Evolutionary conservation across 2,797 vertebrate species (phyloP).

Genomic region (Cyclopterus lumpus): DNA sequence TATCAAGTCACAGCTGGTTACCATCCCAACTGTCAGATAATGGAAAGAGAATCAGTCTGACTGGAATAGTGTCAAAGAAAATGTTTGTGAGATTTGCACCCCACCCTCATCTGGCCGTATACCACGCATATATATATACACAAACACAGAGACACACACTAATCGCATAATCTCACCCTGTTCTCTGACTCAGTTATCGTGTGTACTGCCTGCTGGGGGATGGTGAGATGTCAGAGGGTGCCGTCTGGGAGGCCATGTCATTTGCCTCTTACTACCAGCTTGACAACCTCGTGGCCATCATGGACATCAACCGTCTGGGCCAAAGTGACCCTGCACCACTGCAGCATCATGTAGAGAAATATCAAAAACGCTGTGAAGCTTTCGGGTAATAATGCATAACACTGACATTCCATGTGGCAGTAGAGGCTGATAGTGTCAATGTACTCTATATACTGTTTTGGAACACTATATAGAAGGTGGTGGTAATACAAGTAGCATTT

Average conservation of each 20-base stretch:
- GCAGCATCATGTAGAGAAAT: slow-evolving; percentile 94
- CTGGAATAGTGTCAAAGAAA: slow-evolving; percentile 61
- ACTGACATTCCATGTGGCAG: neutral
- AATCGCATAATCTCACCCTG: slow-evolving; percentile 3
- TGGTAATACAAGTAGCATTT: neutral
- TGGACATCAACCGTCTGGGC: slow-evolving; percentile 96
- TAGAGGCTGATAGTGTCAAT: neutral
- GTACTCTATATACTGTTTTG: neutral
- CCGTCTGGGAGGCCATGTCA: slow-evolving; percentile 98
- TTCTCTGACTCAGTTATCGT: slow-evolving; percentile 84
- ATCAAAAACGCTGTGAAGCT: slow-evolving; percentile 94
- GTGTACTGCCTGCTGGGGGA: slow-evolving; percentile 95
- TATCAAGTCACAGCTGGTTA: slow-evolving; percentile 49
- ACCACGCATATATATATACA: slow-evolving; percentile 12
- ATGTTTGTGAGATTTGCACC: slow-evolving; percentile 41
- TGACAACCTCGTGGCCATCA: slow-evolving; percentile 94
- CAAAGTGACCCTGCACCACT: slow-evolving; percentile 93
- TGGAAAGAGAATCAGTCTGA: slow-evolving; percentile 45
- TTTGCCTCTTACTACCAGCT: slow-evolving; percentile 96
- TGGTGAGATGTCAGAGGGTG: slow-evolving; percentile 94
- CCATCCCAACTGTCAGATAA: slow-evolving; percentile 42
- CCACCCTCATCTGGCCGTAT: neutral
- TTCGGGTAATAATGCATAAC: slow-evolving; percentile 86
- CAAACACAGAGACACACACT: slow-evolving; percentile 5
- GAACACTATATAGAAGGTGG: neutral